Percentiles rank a stretch among this genome's conserved stretches.
These are phyloP conservation scores for Cosmia trapezina DNA, from an alignment of 2,888 invertebrate genomes.

Conservation along the genomic window DNA sequence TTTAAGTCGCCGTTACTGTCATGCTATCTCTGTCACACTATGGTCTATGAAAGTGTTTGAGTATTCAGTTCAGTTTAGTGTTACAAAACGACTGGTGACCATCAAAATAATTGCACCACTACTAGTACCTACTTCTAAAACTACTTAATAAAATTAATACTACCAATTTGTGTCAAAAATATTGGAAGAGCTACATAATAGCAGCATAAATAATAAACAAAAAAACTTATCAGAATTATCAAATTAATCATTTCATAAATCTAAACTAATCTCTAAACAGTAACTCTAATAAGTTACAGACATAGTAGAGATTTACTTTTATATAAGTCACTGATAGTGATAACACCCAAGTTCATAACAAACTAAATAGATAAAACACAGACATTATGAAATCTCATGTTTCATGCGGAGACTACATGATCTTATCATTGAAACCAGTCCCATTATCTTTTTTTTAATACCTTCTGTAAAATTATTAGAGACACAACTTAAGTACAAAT, in stretches of 20 bases:
- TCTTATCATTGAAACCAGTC: neutral
- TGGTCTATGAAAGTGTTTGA: neutral
- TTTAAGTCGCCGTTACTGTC: neutral
- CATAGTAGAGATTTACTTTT: constrained; percentile 12
- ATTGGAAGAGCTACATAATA: neutral
- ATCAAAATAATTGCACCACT: neutral
- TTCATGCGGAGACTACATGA: constrained; percentile 18
- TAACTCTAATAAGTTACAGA: constrained; percentile 17
- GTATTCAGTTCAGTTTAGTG: neutral
- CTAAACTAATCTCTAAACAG: constrained; percentile 1
- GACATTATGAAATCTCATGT: constrained; percentile 21
- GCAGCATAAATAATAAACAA: neutral
- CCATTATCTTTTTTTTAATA: neutral
- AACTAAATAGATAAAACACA: constrained; percentile 23
- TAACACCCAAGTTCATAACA: constrained; percentile 31
- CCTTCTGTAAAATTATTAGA: neutral
- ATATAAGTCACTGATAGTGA: constrained; percentile 32
- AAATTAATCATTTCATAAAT: constrained; percentile 10
- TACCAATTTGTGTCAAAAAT: neutral
- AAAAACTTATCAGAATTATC: neutral
- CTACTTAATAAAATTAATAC: neutral
- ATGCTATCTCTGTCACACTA: constrained; percentile 35
- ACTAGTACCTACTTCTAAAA: neutral
- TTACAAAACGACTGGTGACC: neutral
- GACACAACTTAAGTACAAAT: neutral